phyloP scores from a whole-genome alignment of 1,140 invertebrate species.

The Hyles euphorbiae region DNA sequence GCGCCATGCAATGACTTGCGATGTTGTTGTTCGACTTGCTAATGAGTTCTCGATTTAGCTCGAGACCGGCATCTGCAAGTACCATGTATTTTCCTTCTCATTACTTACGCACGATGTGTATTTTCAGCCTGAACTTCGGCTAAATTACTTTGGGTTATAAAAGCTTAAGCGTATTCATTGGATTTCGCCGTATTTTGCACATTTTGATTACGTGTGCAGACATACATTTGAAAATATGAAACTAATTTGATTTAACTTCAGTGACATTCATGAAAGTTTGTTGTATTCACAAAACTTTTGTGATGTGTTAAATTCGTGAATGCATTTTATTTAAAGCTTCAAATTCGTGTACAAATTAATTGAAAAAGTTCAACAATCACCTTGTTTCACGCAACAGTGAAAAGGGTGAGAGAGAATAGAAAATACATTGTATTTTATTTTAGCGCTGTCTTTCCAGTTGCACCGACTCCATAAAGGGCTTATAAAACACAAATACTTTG shows the following conservation, averaged over 20 bases:
- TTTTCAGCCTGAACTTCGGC: constrained; percentile 26
- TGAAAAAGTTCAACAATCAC: no score
- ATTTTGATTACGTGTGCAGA: background rate
- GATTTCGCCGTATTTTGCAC: background rate
- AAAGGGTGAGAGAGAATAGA: constrained; percentile 4
- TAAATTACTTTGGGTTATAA: constrained; percentile 10
- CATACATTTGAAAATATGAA: background rate
- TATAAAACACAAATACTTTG: background rate
- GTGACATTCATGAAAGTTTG: no score
- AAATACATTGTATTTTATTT: constrained; percentile 12
- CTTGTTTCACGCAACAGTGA: background rate
- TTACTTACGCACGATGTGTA: constrained; percentile 32
- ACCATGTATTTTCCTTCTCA: constrained; percentile 30
- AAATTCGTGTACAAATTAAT: no score
- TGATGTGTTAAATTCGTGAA: no score
- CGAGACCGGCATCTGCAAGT: constrained; percentile 28
- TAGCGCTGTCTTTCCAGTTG: constrained; percentile 2
- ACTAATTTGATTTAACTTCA: no score
- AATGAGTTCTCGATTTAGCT: constrained; percentile 50
- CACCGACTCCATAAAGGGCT: constrained; percentile 3
- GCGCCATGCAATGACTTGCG: constrained; percentile 38
- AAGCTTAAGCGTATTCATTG: constrained; percentile 1
- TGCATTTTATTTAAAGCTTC: no score
- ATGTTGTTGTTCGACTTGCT: constrained; percentile 44
- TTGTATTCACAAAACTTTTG: no score